A percentile compares a stretch with the other conserved stretches of the same genome.
phyloP scores from a whole-genome alignment of 2,113 vertebrate species.

The Microcebus griseorufus region DNA sequence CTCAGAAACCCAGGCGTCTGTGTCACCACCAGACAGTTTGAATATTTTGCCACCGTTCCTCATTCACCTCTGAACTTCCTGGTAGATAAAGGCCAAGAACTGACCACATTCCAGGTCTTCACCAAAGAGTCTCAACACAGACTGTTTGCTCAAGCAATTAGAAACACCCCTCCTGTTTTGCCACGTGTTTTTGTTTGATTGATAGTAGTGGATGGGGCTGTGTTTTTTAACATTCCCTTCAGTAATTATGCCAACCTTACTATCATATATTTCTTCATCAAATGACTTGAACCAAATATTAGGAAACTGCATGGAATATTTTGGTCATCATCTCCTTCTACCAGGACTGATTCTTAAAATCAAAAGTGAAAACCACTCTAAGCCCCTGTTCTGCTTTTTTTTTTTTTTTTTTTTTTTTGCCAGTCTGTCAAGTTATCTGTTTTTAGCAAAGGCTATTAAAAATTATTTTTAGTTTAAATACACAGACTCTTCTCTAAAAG shows the following conservation, averaged over 20 bases:
- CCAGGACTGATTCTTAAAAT: neutral
- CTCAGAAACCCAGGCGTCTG: neutral
- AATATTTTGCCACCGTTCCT: neutral
- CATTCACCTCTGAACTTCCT: neutral
- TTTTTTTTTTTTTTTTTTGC: neutral
- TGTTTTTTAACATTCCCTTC: neutral
- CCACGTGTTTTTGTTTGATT: neutral
- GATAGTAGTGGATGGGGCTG: fast-evolving
- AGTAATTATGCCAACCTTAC: neutral
- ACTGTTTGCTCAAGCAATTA: neutral
- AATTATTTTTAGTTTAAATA: neutral
- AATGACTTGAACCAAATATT: neutral
- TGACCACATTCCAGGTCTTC: neutral
- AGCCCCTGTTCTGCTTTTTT: neutral
- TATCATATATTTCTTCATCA: neutral
- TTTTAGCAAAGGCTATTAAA: neutral
- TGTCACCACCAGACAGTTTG: fast-evolving
- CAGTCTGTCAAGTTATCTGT: neutral
- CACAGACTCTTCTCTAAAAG: neutral
- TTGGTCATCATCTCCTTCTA: neutral
- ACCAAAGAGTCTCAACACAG: neutral
- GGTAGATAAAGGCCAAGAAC: neutral
- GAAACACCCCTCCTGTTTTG: neutral
- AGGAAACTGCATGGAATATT: neutral
- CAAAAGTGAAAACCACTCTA: neutral